These are phyloP conservation scores for Chelmon rostratus DNA, from an alignment of 2,797 vertebrate species.

Conservation along the genomic window DNA sequence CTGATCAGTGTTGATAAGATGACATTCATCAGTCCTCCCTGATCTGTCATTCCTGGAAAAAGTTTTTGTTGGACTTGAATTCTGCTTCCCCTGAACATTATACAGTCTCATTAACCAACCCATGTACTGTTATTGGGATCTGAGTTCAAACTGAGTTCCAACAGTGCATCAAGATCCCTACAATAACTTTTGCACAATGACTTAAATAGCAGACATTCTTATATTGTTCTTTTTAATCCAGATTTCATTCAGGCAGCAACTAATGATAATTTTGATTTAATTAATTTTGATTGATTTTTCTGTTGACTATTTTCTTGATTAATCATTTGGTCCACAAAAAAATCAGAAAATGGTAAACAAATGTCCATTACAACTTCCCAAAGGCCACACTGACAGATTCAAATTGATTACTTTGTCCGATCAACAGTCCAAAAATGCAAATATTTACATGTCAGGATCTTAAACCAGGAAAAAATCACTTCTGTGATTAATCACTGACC, in stretches of 20 bases:
- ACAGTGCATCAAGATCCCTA: neutral
- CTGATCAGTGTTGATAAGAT: conserved; percentile 11
- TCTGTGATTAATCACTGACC: neutral
- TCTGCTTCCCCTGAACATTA: conserved; percentile 15
- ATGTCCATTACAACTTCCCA: too few relatives aligned
- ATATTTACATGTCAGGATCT: too few relatives aligned
- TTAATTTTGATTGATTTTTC: neutral
- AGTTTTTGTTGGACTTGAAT: conserved; percentile 3
- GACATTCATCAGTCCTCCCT: conserved; percentile 27
- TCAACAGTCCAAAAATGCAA: neutral
- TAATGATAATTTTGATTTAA: neutral
- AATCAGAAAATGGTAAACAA: neutral
- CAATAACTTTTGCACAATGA: neutral
- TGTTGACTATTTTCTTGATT: too few relatives aligned
- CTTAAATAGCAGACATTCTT: neutral
- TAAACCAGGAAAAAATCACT: neutral
- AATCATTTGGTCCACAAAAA: too few relatives aligned
- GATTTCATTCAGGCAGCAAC: neutral
- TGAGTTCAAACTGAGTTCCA: neutral
- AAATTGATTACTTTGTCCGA: neutral
- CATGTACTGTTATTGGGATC: neutral
- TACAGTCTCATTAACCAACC: conserved; percentile 8
- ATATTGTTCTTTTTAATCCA: neutral
- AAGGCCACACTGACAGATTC: too few relatives aligned
- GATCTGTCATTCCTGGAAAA: conserved; percentile 39